phyloP scores from a whole-genome alignment of 2,888 invertebrate genomes.

The Noctua janthe region DNA sequence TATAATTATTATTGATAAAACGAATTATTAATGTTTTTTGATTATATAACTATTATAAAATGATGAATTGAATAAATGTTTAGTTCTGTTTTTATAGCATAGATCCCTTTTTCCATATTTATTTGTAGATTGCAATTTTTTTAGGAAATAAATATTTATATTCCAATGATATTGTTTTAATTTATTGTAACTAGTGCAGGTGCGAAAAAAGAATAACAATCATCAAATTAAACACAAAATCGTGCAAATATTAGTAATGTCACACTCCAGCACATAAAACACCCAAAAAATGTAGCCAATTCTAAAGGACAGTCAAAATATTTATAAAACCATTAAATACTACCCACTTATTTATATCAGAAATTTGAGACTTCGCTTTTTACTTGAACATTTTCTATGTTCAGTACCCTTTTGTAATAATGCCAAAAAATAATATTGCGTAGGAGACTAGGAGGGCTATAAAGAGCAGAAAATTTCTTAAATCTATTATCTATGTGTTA shows the following conservation, averaged over 20 bases:
- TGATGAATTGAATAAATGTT: conserved; percentile 39
- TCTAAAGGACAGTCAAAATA: conserved; percentile 14
- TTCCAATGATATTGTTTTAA: conserved; percentile 25
- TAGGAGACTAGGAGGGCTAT: conserved; percentile 41
- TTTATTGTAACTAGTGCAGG: conserved; percentile 25
- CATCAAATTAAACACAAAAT: conserved; percentile 45
- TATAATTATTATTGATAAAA: neutral
- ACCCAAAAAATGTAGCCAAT: neutral
- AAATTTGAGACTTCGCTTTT: neutral
- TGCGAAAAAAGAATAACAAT: conserved; percentile 16
- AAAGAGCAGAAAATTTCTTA: conserved; percentile 23
- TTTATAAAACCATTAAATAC: conserved; percentile 7
- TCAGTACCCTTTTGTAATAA: conserved; percentile 26
- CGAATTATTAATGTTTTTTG: conserved; percentile 1
- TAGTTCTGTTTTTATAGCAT: conserved; percentile 46
- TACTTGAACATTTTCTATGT: neutral
- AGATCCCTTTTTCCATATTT: conserved; percentile 57
- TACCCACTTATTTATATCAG: conserved; percentile 27
- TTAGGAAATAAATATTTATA: conserved; percentile 49
- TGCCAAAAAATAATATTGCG: conserved; percentile 21
- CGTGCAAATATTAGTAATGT: conserved; percentile 23
- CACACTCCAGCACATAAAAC: neutral
- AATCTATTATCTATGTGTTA: conserved; percentile 8
- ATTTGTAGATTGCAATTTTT: conserved; percentile 50
- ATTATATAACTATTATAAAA: conserved; percentile 19